Percentiles rank a stretch among this genome's conserved stretches.
Conservation (phyloP, 2,113 vertebrate genomes). For the Boleophthalmus pectinirostris region DNA sequence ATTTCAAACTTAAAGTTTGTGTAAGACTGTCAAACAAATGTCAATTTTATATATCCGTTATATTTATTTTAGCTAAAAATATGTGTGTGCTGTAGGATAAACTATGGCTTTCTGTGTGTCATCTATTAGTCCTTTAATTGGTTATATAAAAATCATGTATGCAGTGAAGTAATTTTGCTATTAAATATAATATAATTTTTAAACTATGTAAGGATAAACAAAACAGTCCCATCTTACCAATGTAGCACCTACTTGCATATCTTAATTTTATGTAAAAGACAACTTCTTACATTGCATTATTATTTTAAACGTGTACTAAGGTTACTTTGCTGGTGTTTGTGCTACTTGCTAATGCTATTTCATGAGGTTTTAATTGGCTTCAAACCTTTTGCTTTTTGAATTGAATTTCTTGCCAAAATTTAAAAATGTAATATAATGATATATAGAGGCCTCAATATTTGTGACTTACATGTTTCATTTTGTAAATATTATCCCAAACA, state of each 20-base stretch:
- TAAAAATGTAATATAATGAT: conserved; percentile 25
- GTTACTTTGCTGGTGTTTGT: conserved; percentile 62
- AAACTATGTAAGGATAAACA: conserved; percentile 28
- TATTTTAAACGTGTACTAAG: conserved; percentile 43
- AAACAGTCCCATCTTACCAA: conserved; percentile 22
- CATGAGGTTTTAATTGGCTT: conserved; percentile 47
- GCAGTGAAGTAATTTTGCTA: conserved; percentile 36
- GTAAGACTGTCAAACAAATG: conserved; percentile 9
- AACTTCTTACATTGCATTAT: conserved; percentile 59
- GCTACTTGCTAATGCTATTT: conserved; percentile 51
- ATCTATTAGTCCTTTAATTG: conserved; percentile 26
- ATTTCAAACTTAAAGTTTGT: not conserved
- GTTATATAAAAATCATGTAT: conserved; percentile 44
- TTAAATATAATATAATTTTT: conserved; percentile 35
- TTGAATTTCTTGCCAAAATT: conserved; percentile 56
- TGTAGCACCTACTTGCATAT: conserved; percentile 33
- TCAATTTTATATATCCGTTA: conserved; percentile 44
- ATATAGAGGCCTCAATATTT: conserved; percentile 37
- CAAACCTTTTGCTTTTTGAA: conserved; percentile 40
- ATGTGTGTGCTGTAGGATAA: conserved; percentile 46
- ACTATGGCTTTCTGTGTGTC: conserved; percentile 40
- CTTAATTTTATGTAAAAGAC: conserved; percentile 37
- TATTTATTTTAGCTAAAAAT: conserved; percentile 61
- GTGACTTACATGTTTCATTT: conserved; percentile 62
- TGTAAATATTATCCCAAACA: conserved; percentile 72